These are phyloP conservation scores for Otolemur crassicaudatus DNA, from an alignment of 2,797 vertebrate species.

Conservation along the genomic window DNA sequence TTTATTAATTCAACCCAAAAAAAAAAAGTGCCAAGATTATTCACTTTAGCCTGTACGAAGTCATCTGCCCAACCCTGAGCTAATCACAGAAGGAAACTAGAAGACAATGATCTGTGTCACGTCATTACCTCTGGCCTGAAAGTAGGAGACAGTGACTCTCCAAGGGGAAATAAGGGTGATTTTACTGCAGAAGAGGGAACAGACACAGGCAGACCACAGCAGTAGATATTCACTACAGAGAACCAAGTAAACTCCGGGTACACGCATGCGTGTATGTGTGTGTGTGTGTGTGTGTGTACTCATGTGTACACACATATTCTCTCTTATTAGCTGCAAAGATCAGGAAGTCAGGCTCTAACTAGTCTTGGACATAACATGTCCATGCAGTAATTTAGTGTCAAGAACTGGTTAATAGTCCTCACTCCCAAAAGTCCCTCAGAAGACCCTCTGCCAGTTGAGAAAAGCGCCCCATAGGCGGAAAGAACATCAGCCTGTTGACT, in stretches of 20 bases:
- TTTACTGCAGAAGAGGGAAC: background rate
- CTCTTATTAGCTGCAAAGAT: background rate
- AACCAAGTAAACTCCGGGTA: background rate
- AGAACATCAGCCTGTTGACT: background rate
- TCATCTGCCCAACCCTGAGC: background rate
- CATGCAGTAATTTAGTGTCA: background rate
- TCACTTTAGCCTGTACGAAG: background rate
- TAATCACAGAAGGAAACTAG: background rate
- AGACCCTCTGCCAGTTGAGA: background rate
- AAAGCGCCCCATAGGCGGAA: background rate
- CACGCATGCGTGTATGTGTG: no score
- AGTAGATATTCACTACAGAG: background rate
- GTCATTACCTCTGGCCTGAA: background rate
- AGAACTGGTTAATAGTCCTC: background rate
- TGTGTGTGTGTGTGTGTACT: no score
- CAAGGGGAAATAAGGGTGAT: background rate
- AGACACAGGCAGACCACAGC: background rate
- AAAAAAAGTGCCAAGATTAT: background rate
- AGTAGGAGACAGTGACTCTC: background rate
- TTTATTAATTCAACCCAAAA: no score
- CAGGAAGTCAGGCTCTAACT: background rate
- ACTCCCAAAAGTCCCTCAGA: background rate
- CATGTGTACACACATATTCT: background rate
- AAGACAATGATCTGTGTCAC: background rate
- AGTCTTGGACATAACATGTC: background rate